phyloP scores from a whole-genome alignment of 2,797 vertebrate species.

The Characodon lateralis region DNA sequence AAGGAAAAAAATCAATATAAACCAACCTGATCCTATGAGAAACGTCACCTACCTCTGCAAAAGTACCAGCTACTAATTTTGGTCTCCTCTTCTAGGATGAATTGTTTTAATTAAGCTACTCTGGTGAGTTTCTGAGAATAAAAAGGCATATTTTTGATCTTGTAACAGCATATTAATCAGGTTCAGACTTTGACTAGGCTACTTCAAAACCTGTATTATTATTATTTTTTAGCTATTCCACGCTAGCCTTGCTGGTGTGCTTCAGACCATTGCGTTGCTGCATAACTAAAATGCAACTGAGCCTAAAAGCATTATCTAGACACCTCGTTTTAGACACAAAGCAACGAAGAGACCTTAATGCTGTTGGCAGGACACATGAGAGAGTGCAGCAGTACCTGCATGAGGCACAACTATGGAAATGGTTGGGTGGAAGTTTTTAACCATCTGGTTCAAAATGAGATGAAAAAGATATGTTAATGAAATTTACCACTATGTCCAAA shows the following conservation, averaged over 20 bases:
- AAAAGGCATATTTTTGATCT: no score
- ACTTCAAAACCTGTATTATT: no score
- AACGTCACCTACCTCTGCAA: neutral
- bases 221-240: no score
- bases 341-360: no score
- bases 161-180: no score
- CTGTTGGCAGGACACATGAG: neutral
- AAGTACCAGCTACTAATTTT: neutral
- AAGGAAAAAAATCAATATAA: neutral
- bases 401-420: neutral
- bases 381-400: neutral
- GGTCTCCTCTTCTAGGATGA: no score
- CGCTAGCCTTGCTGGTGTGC: no score
- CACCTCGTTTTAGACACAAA: neutral
- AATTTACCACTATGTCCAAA: neutral
- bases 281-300: no score
- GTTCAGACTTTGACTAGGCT: no score
- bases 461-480: neutral
- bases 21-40: neutral
- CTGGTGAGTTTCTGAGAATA: neutral
- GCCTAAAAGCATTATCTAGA: neutral
- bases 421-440: neutral
- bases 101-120: neutral
- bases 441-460: neutral
- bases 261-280: no score